phyloP scores from a whole-genome alignment of 2,888 invertebrate species.

The Sinhomidia bicolor region DNA sequence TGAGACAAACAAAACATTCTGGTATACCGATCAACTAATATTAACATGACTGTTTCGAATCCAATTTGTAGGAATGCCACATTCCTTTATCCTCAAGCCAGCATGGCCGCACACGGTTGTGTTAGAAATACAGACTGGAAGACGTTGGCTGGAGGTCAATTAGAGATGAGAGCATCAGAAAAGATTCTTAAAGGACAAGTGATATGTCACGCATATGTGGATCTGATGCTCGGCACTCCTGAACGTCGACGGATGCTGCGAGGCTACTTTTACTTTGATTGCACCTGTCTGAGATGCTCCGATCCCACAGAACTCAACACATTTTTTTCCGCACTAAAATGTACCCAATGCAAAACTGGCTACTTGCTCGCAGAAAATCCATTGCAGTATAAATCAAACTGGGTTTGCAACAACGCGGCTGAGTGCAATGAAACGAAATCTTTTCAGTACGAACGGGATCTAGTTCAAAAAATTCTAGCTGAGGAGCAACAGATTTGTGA shows the following conservation, averaged over 20 bases:
- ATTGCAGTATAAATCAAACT: conserved; percentile 65
- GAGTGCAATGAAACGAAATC: conserved; percentile 55
- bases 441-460: conserved; percentile 54
- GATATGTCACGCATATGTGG: conserved; percentile 72
- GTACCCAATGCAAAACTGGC: conserved; percentile 71
- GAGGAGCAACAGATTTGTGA: conserved; percentile 70
- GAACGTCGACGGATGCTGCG: conserved; percentile 57
- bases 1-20: background rate
- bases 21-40: too few species aligned
- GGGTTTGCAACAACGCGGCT: conserved; percentile 65
- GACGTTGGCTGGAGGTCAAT: conserved; percentile 55
- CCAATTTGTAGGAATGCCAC: conserved; percentile 69
- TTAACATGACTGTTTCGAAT: background rate
- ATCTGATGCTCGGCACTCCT: conserved; percentile 70
- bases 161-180: conserved; percentile 72
- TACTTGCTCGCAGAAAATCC: conserved; percentile 72
- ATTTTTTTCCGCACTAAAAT: conserved; percentile 76
- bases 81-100: conserved; percentile 70
- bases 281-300: conserved; percentile 70
- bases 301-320: conserved; percentile 74
- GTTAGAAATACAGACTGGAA: conserved; percentile 73
- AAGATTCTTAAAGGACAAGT: conserved; percentile 59
- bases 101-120: conserved; percentile 76
- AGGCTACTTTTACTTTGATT: conserved; percentile 72
- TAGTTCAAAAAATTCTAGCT: conserved; percentile 42